These are phyloP conservation scores for Amiota minor DNA, from an alignment of 2,888 invertebrate species.

Conservation along the genomic window DNA sequence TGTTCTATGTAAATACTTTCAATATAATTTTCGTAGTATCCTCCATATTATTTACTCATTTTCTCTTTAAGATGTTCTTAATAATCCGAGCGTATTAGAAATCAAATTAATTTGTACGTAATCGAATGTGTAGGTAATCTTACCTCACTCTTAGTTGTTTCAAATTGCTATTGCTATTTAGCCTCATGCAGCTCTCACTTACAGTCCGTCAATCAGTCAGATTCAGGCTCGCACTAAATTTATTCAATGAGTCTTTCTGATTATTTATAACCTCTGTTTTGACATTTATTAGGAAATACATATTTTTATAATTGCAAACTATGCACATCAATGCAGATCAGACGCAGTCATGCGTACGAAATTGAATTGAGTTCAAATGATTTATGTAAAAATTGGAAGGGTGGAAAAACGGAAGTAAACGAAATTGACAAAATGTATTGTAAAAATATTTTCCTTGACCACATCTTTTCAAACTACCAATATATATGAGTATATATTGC, in stretches of 20 bases:
- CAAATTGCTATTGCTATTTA: conserved; percentile 23
- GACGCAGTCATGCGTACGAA: no score
- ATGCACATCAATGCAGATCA: no score
- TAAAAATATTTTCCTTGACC: conserved; percentile 33
- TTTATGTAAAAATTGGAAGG: neutral
- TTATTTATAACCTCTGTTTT: conserved; percentile 63
- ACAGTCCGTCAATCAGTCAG: neutral
- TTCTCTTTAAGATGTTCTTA: conserved; percentile 49
- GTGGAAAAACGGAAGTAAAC: neutral
- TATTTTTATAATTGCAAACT: no score
- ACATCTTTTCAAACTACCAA: neutral
- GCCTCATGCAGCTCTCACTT: conserved; percentile 10
- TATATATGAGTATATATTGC: neutral
- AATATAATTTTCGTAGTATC: no score
- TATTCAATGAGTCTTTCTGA: conserved; percentile 62
- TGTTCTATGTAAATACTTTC: no score
- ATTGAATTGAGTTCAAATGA: neutral
- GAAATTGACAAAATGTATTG: conserved; percentile 59
- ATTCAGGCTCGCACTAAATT: conserved; percentile 55
- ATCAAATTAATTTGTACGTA: no score
- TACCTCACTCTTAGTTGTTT: neutral
- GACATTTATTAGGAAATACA: conserved; percentile 36
- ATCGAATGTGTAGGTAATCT: no score
- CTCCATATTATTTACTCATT: conserved; percentile 38
- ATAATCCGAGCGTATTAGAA: conserved; percentile 25